A percentile compares a stretch with the other conserved stretches of the same genome.
These are phyloP conservation scores for Sicus ferrugineus DNA, from an alignment of 2,888 invertebrate species.

Conservation along the genomic window DNA sequence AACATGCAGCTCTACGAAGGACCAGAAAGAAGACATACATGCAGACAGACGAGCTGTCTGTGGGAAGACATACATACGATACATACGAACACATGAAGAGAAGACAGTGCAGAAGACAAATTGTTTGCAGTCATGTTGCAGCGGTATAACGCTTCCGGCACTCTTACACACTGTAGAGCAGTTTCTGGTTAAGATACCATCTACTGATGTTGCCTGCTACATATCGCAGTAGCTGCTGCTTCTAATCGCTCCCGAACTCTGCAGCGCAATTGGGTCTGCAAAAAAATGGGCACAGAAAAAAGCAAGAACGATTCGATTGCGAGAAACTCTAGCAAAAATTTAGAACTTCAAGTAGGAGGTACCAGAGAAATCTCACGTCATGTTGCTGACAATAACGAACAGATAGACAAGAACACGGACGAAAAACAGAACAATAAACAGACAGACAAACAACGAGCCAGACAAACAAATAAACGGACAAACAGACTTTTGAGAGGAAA, in stretches of 20 bases:
- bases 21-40: neutral
- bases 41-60: neutral
- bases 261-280: slow-evolving; percentile 1
- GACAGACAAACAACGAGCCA: neutral
- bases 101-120: slow-evolving; percentile 26
- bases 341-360: slow-evolving; percentile 10
- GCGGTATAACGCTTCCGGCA: slow-evolving; percentile 25
- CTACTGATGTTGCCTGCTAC: neutral
- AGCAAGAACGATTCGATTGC: neutral
- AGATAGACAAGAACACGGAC: neutral
- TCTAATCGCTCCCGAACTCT: slow-evolving; percentile 1
- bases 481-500: neutral
- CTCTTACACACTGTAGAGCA: slow-evolving; percentile 15
- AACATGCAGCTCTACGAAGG: slow-evolving; percentile 12
- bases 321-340: slow-evolving; percentile 22
- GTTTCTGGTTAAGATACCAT: slow-evolving; percentile 1
- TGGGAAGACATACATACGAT: neutral
- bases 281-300: slow-evolving; percentile 11
- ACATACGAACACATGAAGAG: neutral
- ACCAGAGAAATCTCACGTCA: neutral
- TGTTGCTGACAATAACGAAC: neutral
- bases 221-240: neutral
- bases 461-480: neutral
- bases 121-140: slow-evolving; percentile 27
- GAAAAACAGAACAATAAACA: too few species aligned